Evolutionary conservation across 2,888 invertebrate species (phyloP), one percentile per base, ranked within the genome.

Genomic region (Heteropelma amictum): DNA sequence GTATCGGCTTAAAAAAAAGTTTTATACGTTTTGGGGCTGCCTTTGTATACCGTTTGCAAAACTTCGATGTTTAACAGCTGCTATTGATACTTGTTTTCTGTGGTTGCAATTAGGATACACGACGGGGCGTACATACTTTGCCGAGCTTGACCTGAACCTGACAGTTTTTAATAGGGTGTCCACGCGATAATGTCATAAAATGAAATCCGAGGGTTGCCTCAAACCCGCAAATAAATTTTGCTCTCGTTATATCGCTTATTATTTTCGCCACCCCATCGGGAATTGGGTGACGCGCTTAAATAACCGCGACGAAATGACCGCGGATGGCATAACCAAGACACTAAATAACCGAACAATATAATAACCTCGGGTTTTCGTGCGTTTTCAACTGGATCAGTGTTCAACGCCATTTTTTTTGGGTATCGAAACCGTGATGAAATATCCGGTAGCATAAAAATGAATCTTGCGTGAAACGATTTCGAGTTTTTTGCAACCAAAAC

Each of bases 141-240:
- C 26, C 63, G 45, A 72, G 49, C 67, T 56, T 64, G 61, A 74
- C 76, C 87, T 87, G 87, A 76, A 76, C 76, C 71, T 87, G 87
- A 87, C 87, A 87, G 86, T 83, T 86, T 87, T 84, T 81, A 79
- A 82, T 78, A 76, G 81, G 83, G 82, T 63, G 42, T 26, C 17
- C 45, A 49, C 35, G 45, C 58, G 40, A 42, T 19, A 61, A n/a
- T 19, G 14, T 60, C 42, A 70, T 45, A 64, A 40, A 73, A 60
- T 56, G 69, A 81, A 81, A 77, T 47, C 76, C 58, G 78, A 80
- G 82, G 85, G 81, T 74, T 76, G 81, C 84, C 85, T 81, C 85
- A 83, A 85, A 78, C 79, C 84, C 83, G 76, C 85, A 84, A 83
- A 85, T 85, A 82, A 84, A 86, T 84, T 80, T 69, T 60, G 56